These are phyloP conservation scores for Lophius piscatorius DNA, from an alignment of 2,113 vertebrate genomes.

Conservation along the genomic window DNA sequence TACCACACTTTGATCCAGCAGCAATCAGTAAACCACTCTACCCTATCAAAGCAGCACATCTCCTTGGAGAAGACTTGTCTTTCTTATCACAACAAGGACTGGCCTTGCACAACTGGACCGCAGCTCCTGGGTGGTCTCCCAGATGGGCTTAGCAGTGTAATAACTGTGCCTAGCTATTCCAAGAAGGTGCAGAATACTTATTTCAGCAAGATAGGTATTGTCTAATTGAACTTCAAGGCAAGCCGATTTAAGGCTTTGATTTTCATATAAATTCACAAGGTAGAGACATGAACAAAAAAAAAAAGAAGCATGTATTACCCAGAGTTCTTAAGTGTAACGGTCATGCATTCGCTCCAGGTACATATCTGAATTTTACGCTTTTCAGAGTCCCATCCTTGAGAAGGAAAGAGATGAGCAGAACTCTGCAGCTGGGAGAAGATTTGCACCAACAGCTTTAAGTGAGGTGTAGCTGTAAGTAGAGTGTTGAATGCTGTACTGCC, in stretches of 20 bases:
- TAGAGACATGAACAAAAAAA: slow-evolving; percentile 1
- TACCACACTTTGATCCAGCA: slow-evolving; percentile 50
- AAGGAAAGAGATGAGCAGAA: slow-evolving; percentile 6
- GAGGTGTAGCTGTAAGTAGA: slow-evolving; percentile 65
- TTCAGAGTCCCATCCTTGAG: slow-evolving; percentile 55
- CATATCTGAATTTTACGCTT: slow-evolving; percentile 59
- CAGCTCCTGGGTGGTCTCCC: slow-evolving; percentile 78
- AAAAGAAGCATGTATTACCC: slow-evolving; percentile 6
- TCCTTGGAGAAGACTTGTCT: slow-evolving; percentile 53
- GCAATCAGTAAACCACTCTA: slow-evolving; percentile 49
- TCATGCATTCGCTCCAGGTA: slow-evolving; percentile 20
- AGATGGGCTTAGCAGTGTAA: slow-evolving; percentile 58
- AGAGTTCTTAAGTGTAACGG: slow-evolving; percentile 32
- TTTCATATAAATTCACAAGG: slow-evolving; percentile 14
- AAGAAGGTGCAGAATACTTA: slow-evolving; percentile 74
- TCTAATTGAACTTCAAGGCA: slow-evolving; percentile 59
- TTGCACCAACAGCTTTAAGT: slow-evolving; percentile 36
- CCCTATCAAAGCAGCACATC: slow-evolving; percentile 63
- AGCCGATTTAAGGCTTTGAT: slow-evolving; percentile 39
- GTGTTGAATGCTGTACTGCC: slow-evolving; percentile 7
- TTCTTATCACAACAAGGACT: slow-evolving; percentile 70
- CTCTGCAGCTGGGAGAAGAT: background rate
- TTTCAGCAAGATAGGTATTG: slow-evolving; percentile 68
- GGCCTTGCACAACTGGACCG: slow-evolving; percentile 61
- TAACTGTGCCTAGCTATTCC: slow-evolving; percentile 68